A percentile compares a stretch with the other conserved stretches of the same genome.
Evolutionary conservation across 2,888 invertebrate species (phyloP).

Genomic region (Hirtodrosophila cameraria): DNA sequence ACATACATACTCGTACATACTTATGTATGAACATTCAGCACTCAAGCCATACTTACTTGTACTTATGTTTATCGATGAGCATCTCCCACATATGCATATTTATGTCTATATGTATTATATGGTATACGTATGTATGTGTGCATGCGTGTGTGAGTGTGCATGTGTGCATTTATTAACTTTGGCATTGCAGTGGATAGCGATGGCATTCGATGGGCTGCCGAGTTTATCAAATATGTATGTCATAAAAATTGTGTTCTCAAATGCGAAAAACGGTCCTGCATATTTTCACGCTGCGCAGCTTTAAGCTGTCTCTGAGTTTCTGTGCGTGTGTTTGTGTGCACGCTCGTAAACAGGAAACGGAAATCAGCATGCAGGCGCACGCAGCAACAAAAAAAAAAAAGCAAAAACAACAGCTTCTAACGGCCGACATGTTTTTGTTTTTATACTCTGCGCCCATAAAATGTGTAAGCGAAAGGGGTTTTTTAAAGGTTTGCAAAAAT

Average conservation of each 20-base stretch:
- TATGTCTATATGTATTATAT: conserved; percentile 1
- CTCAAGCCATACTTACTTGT: conserved; percentile 37
- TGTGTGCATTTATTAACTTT: conserved; percentile 34
- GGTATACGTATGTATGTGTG: neutral
- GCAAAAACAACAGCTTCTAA: conserved; percentile 11
- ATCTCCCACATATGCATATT: conserved; percentile 15
- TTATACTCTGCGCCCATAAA: conserved; percentile 8
- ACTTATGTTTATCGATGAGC: conserved; percentile 55
- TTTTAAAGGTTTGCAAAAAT: too few species aligned
- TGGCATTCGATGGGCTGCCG: conserved; percentile 20
- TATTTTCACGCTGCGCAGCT: conserved; percentile 53
- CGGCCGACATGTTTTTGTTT: conserved; percentile 22
- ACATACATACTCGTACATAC: neutral
- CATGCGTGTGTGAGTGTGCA: conserved; percentile 5
- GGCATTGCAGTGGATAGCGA: conserved; percentile 36
- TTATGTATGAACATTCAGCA: conserved; percentile 20
- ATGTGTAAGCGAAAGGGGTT: neutral
- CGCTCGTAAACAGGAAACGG: conserved; percentile 62
- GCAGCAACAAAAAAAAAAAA: conserved; percentile 24
- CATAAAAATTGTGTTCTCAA: conserved; percentile 66
- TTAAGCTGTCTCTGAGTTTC: conserved; percentile 15
- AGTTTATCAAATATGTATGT: conserved; percentile 73
- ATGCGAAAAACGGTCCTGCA: conserved; percentile 61
- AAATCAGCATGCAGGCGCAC: conserved; percentile 66
- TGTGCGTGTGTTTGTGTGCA: conserved; percentile 27